Conservation (phyloP, 2,888 invertebrate species). For the Blastobasis lacticolella region DNA sequence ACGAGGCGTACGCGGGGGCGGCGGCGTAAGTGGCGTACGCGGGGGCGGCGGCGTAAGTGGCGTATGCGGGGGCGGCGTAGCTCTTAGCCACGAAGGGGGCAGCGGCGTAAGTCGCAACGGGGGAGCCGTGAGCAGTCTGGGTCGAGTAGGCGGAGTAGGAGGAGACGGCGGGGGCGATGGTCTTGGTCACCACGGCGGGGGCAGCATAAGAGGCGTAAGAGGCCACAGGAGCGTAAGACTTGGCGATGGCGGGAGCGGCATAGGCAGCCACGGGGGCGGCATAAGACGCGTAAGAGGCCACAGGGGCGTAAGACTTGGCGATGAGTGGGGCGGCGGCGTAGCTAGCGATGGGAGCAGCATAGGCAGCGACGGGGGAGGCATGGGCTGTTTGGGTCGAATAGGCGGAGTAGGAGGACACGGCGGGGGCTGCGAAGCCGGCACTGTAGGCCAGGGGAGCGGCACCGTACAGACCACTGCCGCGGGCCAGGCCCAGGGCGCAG, state of each 20-base stretch:
- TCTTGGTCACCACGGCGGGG: constrained; percentile 30
- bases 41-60: constrained; percentile 33
- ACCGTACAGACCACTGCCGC: constrained; percentile 68
- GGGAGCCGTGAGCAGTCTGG: constrained; percentile 13
- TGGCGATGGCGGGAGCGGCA: constrained; percentile 22
- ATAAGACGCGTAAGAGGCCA: constrained; percentile 19
- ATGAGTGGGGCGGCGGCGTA: constrained; percentile 23
- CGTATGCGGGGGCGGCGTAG: constrained; percentile 39
- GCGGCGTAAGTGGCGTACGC: constrained; percentile 55
- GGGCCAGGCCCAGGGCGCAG: constrained; percentile 74
- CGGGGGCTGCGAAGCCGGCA: constrained; percentile 38
- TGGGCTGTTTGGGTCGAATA: constrained; percentile 41
- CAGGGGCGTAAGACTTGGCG: constrained; percentile 49
- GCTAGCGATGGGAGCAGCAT: constrained; percentile 20
- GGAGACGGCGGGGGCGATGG: constrained; percentile 43
- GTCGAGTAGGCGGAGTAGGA: constrained; percentile 37
- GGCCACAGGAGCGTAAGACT: constrained; percentile 28
- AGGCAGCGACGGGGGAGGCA: constrained; percentile 31
- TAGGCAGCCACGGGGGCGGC: constrained; percentile 27
- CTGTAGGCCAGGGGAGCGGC: constrained; percentile 51
- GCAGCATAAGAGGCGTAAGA: constrained; percentile 25
- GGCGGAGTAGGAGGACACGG: constrained; percentile 27
- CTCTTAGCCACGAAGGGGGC: constrained; percentile 39
- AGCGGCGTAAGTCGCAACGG: constrained; percentile 45
- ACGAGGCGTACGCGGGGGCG: constrained; percentile 47